Conservation (phyloP, 2,113 vertebrate genomes). For the Pungitius pungitius region DNA sequence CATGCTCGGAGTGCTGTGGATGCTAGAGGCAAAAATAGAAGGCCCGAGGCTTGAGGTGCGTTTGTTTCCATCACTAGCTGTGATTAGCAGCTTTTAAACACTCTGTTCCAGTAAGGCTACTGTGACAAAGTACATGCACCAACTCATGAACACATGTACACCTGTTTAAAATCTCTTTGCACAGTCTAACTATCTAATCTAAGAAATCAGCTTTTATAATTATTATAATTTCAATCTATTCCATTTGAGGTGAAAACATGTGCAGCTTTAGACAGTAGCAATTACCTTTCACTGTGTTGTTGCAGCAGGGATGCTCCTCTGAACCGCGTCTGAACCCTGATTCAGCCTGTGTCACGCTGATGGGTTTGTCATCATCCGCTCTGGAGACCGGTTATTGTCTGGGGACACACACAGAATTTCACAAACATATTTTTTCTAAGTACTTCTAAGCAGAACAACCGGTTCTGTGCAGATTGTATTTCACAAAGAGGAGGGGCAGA, state of each 20-base stretch:
- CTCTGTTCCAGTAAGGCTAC: slow-evolving; percentile 40
- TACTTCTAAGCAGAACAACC: slow-evolving; percentile 15
- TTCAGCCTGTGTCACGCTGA: neutral
- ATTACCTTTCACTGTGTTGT: neutral
- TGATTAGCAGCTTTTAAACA: slow-evolving; percentile 67
- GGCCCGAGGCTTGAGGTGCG: slow-evolving; percentile 37
- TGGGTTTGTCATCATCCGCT: neutral
- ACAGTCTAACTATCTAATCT: neutral
- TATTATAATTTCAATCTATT: neutral
- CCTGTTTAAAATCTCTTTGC: slow-evolving; percentile 15
- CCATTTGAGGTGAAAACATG: neutral
- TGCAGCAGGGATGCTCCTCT: neutral
- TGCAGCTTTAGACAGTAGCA: neutral
- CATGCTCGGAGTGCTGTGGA: slow-evolving; percentile 64
- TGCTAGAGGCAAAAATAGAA: slow-evolving; percentile 72
- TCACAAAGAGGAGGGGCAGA: slow-evolving; percentile 20
- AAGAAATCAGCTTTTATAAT: no score
- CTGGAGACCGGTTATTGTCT: neutral
- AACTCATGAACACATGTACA: slow-evolving; percentile 2
- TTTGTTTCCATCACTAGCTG: slow-evolving; percentile 53
- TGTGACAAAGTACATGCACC: slow-evolving; percentile 34
- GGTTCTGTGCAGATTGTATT: slow-evolving; percentile 35
- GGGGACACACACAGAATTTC: neutral
- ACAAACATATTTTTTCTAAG: slow-evolving; percentile 10
- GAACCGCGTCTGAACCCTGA: neutral